Evolutionary conservation across 2,797 vertebrate genomes (phyloP).

Genomic region (Carduelis carduelis): DNA sequence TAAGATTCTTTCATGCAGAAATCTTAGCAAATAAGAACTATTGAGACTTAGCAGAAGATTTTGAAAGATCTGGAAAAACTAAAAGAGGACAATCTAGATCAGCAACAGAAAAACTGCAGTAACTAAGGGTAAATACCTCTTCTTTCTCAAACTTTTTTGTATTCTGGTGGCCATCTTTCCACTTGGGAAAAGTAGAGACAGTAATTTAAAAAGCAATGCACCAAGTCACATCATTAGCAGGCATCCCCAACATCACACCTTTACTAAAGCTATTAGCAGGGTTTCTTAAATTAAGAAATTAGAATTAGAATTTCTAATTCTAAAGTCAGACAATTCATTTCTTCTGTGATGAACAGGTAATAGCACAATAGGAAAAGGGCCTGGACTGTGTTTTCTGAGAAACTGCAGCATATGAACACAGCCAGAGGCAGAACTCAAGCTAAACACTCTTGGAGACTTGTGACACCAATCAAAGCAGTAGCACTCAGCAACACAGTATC

Average conservation of each 20-base stretch:
- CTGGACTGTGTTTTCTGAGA: not conserved
- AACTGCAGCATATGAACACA: not conserved
- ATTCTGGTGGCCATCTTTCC: not conserved
- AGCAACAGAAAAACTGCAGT: not conserved
- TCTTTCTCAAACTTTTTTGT: not conserved
- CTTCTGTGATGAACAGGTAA: not conserved
- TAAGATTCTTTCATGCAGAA: not conserved
- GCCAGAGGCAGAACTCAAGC: not conserved
- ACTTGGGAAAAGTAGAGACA: not conserved
- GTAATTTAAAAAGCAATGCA: not conserved
- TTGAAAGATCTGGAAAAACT: not conserved
- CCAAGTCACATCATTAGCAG: not conserved
- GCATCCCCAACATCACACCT: not conserved
- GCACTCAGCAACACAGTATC: not conserved
- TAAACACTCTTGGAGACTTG: not conserved
- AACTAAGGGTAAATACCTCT: not conserved
- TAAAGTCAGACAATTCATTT: not conserved
- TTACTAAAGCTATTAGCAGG: not conserved
- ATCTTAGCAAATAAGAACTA: not conserved
- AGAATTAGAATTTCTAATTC: not conserved
- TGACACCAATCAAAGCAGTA: not conserved
- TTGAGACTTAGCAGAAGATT: not conserved
- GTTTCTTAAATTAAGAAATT: rapidly evolving
- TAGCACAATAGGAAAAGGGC: not conserved
- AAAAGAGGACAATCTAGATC: not conserved